A percentile compares a stretch with the other conserved stretches of the same genome.
Evolutionary conservation across 2,888 invertebrate genomes (phyloP).

Genomic region (Prosapia bicincta): DNA sequence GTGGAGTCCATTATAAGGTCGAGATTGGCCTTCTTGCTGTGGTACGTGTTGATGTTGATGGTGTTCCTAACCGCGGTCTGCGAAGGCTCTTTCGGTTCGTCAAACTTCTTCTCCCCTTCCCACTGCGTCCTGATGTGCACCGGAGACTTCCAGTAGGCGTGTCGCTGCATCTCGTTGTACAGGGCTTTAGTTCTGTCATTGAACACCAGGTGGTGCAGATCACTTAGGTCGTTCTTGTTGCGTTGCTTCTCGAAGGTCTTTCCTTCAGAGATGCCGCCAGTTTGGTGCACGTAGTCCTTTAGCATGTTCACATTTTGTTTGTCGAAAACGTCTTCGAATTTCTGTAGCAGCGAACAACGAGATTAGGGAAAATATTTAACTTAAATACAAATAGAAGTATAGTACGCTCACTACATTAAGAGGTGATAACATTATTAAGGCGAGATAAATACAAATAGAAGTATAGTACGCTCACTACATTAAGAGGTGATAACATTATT

Average conservation of each 20-base stretch:
- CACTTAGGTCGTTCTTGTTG: background rate
- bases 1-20: constrained; percentile 15
- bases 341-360: too few species aligned
- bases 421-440: too few species aligned
- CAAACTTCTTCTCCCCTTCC: constrained; percentile 7
- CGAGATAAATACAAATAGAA: too few species aligned
- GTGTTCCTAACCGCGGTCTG: constrained; percentile 9
- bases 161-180: background rate
- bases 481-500: too few species aligned
- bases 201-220: background rate
- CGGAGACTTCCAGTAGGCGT: background rate
- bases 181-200: background rate
- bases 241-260: background rate
- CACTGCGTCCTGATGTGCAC: constrained; percentile 18
- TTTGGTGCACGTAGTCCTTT: background rate
- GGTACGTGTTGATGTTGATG: constrained; percentile 3
- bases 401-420: too few species aligned
- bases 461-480: too few species aligned
- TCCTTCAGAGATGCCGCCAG: background rate
- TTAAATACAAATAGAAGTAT: too few species aligned
- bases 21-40: constrained; percentile 11
- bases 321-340: background rate
- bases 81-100: background rate
- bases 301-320: background rate
- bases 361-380: too few species aligned